phyloP scores from a whole-genome alignment of 2,888 invertebrate species.

The Eudasyphora cyanicolor region DNA sequence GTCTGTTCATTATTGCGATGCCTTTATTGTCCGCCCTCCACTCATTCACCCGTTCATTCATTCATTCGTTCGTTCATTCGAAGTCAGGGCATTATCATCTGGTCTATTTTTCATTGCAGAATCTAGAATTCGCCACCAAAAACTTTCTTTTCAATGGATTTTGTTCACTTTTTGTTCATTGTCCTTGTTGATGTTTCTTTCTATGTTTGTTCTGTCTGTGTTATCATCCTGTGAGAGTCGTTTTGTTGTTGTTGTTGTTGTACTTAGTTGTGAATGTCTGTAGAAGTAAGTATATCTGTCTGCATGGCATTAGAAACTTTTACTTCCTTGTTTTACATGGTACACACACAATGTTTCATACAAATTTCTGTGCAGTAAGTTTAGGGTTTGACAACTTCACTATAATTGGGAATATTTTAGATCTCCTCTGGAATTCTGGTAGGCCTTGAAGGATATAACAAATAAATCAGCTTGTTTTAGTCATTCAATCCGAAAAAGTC shows the following conservation, averaged over 20 bases:
- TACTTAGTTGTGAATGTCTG: neutral
- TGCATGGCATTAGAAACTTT: conserved; percentile 70
- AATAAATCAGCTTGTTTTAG: no score
- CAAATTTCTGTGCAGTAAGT: no score
- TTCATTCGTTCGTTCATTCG: no score
- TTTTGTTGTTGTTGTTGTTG: neutral
- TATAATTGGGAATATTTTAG: no score
- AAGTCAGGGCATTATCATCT: no score
- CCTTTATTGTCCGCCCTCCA: conserved; percentile 51
- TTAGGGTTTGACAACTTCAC: neutral
- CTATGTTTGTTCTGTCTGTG: neutral
- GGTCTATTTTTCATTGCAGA: no score
- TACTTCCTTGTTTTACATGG: conserved; percentile 67
- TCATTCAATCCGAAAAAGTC: no score
- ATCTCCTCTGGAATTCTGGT: no score
- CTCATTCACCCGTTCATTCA: neutral
- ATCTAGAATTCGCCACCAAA: no score
- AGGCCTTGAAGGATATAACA: no score
- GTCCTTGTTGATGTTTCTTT: neutral
- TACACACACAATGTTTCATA: neutral
- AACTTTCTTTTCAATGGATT: conserved; percentile 11
- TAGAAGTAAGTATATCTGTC: neutral
- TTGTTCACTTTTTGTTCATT: neutral
- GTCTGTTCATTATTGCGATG: conserved; percentile 59
- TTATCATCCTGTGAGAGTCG: conserved; percentile 23